phyloP scores from a whole-genome alignment of 1,140 invertebrate species.

The Dendrolimus punctatus region DNA sequence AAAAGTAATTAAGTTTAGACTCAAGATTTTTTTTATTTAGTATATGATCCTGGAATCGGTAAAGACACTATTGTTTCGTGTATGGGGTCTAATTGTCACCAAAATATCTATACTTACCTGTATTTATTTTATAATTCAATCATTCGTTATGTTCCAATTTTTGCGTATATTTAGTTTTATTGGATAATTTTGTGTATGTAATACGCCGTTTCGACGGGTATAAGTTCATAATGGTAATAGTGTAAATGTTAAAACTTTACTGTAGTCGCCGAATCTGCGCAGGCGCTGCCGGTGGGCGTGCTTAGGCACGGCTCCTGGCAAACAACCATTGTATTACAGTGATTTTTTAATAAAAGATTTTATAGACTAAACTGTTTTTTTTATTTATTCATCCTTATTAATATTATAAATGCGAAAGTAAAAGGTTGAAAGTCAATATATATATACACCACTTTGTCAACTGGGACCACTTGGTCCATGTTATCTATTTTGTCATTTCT shows the following conservation, averaged over 20 bases:
- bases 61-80: too few relatives aligned
- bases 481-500: too few relatives aligned
- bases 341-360: slow-evolving; percentile 67
- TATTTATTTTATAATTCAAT: slow-evolving; percentile 55
- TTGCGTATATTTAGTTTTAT: slow-evolving; percentile 51
- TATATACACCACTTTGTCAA: too few relatives aligned
- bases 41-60: too few relatives aligned
- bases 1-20: too few relatives aligned
- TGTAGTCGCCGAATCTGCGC: slow-evolving; percentile 29
- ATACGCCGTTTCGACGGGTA: slow-evolving; percentile 17
- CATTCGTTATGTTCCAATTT: slow-evolving; percentile 35
- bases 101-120: slow-evolving; percentile 20
- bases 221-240: slow-evolving; percentile 38
- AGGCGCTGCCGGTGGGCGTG: slow-evolving; percentile 21
- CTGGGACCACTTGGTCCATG: too few relatives aligned
- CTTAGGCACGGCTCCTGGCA: slow-evolving; percentile 16
- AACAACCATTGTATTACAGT: slow-evolving; percentile 54
- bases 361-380: slow-evolving; percentile 49
- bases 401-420: too few relatives aligned
- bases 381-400: slow-evolving; percentile 29
- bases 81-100: too few relatives aligned
- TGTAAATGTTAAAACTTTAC: slow-evolving; percentile 45
- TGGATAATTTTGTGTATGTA: slow-evolving; percentile 25
- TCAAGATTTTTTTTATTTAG: too few relatives aligned
- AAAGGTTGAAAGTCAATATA: too few relatives aligned